Conservation (phyloP, 2,888 invertebrate species). For the Lasioglossum villosulum region DNA sequence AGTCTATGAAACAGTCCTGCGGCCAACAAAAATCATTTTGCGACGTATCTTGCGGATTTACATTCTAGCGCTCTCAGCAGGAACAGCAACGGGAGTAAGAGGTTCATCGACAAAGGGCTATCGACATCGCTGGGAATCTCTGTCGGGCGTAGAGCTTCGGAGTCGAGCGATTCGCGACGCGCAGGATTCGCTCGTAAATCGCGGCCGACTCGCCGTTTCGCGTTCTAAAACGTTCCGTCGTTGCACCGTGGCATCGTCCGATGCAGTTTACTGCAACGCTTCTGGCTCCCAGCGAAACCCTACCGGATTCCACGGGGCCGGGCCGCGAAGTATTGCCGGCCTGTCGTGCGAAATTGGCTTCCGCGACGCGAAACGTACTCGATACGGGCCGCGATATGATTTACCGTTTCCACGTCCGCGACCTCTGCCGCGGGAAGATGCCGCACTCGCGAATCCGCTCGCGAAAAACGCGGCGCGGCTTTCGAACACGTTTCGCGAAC, state of each 20-base stretch:
- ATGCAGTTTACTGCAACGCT: conserved; percentile 63
- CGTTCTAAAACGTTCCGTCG: conserved; percentile 64
- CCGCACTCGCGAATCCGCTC: not conserved
- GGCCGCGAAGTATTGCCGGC: conserved; percentile 38
- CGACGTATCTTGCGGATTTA: not conserved
- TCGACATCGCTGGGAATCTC: conserved; percentile 22
- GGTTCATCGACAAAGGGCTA: conserved; percentile 36
- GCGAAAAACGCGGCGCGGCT: not conserved
- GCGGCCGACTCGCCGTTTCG: conserved; percentile 51
- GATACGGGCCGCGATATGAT: conserved; percentile 62
- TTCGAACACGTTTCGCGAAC: not conserved
- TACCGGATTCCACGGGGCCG: conserved; percentile 65
- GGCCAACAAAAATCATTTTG: not conserved
- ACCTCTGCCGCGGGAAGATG: conserved; percentile 27
- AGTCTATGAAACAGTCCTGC: too few species aligned
- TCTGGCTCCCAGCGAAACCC: conserved; percentile 64
- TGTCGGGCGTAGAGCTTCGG: conserved; percentile 28
- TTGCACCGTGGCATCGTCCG: conserved; percentile 34
- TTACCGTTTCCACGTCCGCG: conserved; percentile 68
- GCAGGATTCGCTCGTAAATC: conserved; percentile 70
- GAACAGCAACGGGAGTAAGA: not conserved
- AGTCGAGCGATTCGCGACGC: conserved; percentile 61
- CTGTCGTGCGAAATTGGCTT: conserved; percentile 69
- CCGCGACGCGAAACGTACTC: conserved; percentile 60
- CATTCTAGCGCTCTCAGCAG: not conserved